Evolutionary conservation across 2,113 vertebrate species (phyloP).

Genomic region (Malurus melanocephalus): DNA sequence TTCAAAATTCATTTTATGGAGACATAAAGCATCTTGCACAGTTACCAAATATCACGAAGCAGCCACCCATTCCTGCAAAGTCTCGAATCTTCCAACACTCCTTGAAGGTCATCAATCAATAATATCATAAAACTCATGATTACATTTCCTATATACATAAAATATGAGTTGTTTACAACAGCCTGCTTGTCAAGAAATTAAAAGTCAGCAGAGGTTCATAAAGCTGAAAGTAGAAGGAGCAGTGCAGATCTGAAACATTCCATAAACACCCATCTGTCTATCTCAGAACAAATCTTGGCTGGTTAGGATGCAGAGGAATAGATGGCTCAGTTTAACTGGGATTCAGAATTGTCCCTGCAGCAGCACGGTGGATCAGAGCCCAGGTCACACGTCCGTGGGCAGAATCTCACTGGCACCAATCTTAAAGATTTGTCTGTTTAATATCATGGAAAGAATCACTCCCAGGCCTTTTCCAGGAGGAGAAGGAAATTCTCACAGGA

Average conservation of each 20-base stretch:
- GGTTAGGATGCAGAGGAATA: background rate
- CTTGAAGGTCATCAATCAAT: background rate
- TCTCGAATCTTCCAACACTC: background rate
- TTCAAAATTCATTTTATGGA: background rate
- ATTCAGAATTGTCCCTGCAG: background rate
- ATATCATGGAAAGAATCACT: background rate
- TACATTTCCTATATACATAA: background rate
- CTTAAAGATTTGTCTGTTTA: background rate
- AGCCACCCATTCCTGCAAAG: background rate
- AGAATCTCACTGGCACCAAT: background rate
- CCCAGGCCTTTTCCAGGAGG: background rate
- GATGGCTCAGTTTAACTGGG: background rate
- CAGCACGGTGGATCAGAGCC: background rate
- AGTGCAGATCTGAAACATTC: background rate
- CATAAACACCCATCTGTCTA: constrained; percentile 15
- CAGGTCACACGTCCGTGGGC: rapidly evolving
- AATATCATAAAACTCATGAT: background rate
- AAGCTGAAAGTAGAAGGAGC: background rate
- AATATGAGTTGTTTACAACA: constrained; percentile 20
- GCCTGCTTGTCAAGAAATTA: constrained; percentile 2
- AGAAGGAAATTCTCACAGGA: background rate
- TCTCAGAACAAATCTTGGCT: background rate
- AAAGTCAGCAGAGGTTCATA: background rate
- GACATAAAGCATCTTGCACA: background rate
- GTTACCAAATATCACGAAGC: background rate